A percentile compares a stretch with the other conserved stretches of the same genome.
These are phyloP conservation scores for Carassius auratus DNA, from an alignment of 2,113 vertebrate genomes.

Conservation along the genomic window DNA sequence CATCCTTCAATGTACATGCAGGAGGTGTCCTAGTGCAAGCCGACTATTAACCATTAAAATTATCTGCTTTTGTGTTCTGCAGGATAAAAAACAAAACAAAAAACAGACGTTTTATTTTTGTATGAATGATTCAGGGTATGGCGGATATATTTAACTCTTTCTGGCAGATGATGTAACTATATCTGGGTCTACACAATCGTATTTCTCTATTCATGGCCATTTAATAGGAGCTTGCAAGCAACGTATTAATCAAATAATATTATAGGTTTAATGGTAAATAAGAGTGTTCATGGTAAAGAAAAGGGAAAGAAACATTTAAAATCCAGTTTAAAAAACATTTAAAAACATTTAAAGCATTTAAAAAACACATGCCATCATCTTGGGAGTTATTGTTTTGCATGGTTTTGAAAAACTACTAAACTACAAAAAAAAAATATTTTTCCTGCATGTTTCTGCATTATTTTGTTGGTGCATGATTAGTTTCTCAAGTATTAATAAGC, in stretches of 20 bases:
- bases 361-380: background rate
- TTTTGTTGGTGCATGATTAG: background rate
- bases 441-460: background rate
- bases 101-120: background rate
- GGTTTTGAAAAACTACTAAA: background rate
- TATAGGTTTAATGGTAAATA: background rate
- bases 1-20: background rate
- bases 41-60: background rate
- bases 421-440: background rate
- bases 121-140: background rate
- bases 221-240: background rate
- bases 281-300: background rate
- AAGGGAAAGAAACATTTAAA: background rate
- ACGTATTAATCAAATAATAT: background rate
- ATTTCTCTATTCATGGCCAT: background rate
- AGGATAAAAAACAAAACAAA: too few relatives aligned
- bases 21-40: background rate
- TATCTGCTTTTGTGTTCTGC: too few relatives aligned
- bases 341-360: too few relatives aligned
- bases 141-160: background rate
- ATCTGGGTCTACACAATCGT: background rate
- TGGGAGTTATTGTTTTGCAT: background rate
- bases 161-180: background rate
- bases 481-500: background rate
- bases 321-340: background rate